Base-by-base conservation (phyloP, 37 sponge, comb jelly and placozoan species). In the Corticium candelabrum region DNA sequence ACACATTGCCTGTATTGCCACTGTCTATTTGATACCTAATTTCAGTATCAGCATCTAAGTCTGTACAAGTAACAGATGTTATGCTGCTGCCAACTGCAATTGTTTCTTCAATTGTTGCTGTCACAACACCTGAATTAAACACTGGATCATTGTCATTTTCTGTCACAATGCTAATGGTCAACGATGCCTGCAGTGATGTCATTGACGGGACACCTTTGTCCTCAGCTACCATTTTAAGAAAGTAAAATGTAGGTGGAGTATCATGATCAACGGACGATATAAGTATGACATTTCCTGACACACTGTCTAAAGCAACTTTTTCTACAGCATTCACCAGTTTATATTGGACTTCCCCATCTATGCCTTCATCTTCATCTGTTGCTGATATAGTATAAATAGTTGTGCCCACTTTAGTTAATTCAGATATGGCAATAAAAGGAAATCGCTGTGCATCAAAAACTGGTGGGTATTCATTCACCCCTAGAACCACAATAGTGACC, bases 321-420 rank as follows among this genome's bases (percentile, higher is more conserved):
- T 50, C 21, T 21, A 21, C 21, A 21, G 15, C 62, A 50, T 50
- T 21, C 11, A 50, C 15, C 11, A 21, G 15, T 50, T 50, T 21
- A 21, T 84, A 90, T 1, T 72, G 41, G 3, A 90, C 40, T 30
- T 69, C 29, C 3, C 90, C 87, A 33, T 90, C 78, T n/a, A 7
- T 74, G 3, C 87, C 90, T 40, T 38, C 56, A 74, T 90, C 90
- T 15, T 32, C 38, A 79, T 90, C 90, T 0, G 73, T 50, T 0
- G 90, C 90, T 2, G 3, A 32, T 4, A 90, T 78, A 2, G 3
- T 37, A 0, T 82, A 84, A 69, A 86, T 37, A 2, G n/a, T 3
- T 1, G 41, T 41, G 1, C 90, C 87, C 67, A 84, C 41, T 29
- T 56, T 40, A 73, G 75, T 78, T 41, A 90, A 86, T 50, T 50